Evolutionary conservation across 2,797 vertebrate genomes (phyloP).

Genomic region (Molothrus ater): DNA sequence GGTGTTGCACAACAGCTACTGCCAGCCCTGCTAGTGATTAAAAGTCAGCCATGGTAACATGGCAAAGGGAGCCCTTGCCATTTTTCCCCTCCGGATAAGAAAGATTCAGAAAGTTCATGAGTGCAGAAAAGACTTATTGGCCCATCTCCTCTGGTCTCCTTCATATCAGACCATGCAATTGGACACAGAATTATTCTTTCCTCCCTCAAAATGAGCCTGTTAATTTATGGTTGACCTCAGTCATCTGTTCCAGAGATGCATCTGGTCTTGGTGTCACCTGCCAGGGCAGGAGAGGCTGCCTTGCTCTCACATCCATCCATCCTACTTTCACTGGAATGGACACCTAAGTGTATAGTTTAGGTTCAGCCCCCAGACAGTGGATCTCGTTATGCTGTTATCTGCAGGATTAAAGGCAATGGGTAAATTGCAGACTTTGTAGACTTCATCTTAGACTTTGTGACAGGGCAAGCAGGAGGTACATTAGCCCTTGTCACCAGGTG

Average conservation of each 20-base stretch:
- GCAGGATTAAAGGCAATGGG: neutral
- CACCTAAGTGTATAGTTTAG: neutral
- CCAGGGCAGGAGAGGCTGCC: neutral
- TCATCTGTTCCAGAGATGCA: neutral
- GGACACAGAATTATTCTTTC: neutral
- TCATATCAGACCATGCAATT: neutral
- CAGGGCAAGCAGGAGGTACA: neutral
- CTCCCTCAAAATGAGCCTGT: neutral
- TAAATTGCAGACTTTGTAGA: neutral
- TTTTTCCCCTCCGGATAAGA: neutral
- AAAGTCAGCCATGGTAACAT: conserved; percentile 48
- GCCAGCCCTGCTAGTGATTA: conserved; percentile 62
- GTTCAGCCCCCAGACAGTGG: neutral
- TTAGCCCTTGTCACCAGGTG: neutral
- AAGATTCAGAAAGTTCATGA: neutral
- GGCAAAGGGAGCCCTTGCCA: conserved; percentile 36
- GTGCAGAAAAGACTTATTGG: neutral
- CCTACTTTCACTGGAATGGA: conserved; percentile 40
- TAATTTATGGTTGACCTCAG: conserved; percentile 35
- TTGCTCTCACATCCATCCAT: neutral
- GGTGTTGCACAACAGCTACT: conserved; percentile 64
- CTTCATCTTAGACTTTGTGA: neutral
- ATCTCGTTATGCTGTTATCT: neutral
- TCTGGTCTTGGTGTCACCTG: neutral
- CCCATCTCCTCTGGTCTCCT: neutral